Evolutionary conservation across 2,113 vertebrate species (phyloP), one percentile per base, ranked within the genome.

Genomic region (Mormyrus lacerda): DNA sequence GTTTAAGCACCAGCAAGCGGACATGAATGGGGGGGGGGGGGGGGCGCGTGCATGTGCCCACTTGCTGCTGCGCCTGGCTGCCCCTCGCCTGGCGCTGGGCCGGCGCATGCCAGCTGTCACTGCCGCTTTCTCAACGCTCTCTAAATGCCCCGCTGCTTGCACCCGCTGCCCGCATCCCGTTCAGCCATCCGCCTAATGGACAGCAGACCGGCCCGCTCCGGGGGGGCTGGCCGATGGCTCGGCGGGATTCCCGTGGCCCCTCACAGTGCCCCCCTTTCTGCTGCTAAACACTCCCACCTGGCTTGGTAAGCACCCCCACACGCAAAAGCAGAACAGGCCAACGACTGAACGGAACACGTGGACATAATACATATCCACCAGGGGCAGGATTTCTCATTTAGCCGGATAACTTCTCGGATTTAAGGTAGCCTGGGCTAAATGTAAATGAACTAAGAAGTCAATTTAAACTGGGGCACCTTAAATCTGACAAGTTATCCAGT

Each of bases 61-160:
- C 24, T 10, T 86, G 47, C 84, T 47, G 27, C 27, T 21, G 48
- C 47, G 85, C 47, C 50, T 53, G 27, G 45, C 84, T 86, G 85
- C n/a, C n/a, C 50, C 17, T 27, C 17, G 50, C 27, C 31, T 53
- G 85, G 85, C 50, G 39, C 50, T 31, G 8, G 55, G 39, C 51
- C 65, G 51, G 65, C 79, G 85, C n/a, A 87, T 45, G 53, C 73
- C 90, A 91, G 90, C 88, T 91, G 88, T 87, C 73, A 84, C 44
- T 17, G 50, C 61, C 51, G 69, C 48, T 87, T 88, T 19, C 44
- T 84, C 19, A 83, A 2, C 13, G 31, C 50, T 53, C 84, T 6
- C 47, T 86, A 88, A 89, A 89, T 55, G n/a, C 85, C 65, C 50
- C 4, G 39, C 47, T 55, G 88, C 42, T 85, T 39, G 85, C 11